These are phyloP conservation scores for Elanus axillaris DNA, from an alignment of 2,113 vertebrate species.

Conservation along the genomic window DNA sequence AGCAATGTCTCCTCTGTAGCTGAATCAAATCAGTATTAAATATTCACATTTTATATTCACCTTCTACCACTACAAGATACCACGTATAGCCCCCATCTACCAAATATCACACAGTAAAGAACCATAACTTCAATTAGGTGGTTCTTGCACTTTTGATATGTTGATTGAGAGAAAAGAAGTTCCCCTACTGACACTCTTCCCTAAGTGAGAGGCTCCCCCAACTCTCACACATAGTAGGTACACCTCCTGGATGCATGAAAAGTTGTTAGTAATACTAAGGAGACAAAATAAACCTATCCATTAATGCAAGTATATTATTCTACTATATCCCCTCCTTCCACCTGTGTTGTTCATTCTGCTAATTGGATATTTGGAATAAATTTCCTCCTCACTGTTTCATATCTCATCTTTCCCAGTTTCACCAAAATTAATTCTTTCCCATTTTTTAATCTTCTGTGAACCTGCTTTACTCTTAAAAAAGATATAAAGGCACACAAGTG, in stretches of 20 bases:
- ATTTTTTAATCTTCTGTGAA: neutral
- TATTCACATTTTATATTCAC: neutral
- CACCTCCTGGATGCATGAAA: neutral
- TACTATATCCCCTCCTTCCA: neutral
- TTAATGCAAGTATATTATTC: neutral
- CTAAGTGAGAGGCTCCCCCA: neutral
- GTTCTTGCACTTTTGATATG: neutral
- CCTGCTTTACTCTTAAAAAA: neutral
- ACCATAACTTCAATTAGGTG: neutral
- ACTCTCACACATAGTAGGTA: neutral
- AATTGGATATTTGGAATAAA: neutral
- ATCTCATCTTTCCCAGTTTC: neutral
- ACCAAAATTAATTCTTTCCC: neutral
- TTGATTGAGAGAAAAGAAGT: neutral
- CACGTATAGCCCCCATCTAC: neutral
- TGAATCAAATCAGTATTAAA: neutral
- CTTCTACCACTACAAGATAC: neutral
- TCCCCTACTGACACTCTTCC: neutral
- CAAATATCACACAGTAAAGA: neutral
- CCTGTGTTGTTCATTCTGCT: neutral
- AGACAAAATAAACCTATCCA: neutral
- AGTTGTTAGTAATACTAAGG: neutral
- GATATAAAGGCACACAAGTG: neutral
- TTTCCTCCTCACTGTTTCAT: neutral
- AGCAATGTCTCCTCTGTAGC: neutral